A percentile compares a stretch with the other conserved stretches of the same genome.
phyloP scores from a whole-genome alignment of 2,113 vertebrate genomes.

The Tinamus guttatus region DNA sequence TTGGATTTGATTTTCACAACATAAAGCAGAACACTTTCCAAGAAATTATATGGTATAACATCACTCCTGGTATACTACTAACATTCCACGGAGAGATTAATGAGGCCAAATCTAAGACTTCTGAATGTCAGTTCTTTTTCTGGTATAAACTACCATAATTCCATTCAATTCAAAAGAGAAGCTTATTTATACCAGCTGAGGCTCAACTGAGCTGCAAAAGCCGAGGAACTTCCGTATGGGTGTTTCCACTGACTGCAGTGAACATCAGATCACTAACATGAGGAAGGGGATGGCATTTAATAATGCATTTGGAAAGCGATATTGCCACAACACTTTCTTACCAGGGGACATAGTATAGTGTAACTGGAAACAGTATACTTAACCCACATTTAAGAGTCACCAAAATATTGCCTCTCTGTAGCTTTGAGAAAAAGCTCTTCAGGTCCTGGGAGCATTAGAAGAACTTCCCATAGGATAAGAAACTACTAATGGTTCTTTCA shows the following conservation, averaged over 20 bases:
- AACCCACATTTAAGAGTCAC: not conserved
- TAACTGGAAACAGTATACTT: not conserved
- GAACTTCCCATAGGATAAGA: not conserved
- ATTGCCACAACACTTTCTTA: not conserved
- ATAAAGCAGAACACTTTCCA: conserved; percentile 16
- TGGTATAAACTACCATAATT: not conserved
- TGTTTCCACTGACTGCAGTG: not conserved
- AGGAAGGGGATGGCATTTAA: not conserved
- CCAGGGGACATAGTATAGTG: not conserved
- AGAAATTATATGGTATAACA: not conserved
- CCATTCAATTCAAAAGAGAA: not conserved
- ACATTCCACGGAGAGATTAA: not conserved
- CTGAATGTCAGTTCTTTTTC: not conserved
- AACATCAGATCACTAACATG: not conserved
- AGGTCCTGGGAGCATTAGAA: not conserved
- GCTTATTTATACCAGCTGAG: not conserved
- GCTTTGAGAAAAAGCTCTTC: not conserved
- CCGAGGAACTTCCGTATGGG: not conserved
- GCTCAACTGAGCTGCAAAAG: not conserved
- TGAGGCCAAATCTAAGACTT: not conserved
- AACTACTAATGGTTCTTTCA: not conserved
- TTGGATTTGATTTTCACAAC: conserved; percentile 34
- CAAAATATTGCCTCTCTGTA: not conserved
- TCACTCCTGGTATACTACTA: not conserved
- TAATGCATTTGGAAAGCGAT: not conserved